Percentiles rank a stretch among this genome's conserved stretches.
These are phyloP conservation scores for Cyanocitta stelleri DNA, from an alignment of 2,113 vertebrate species.

Conservation along the genomic window DNA sequence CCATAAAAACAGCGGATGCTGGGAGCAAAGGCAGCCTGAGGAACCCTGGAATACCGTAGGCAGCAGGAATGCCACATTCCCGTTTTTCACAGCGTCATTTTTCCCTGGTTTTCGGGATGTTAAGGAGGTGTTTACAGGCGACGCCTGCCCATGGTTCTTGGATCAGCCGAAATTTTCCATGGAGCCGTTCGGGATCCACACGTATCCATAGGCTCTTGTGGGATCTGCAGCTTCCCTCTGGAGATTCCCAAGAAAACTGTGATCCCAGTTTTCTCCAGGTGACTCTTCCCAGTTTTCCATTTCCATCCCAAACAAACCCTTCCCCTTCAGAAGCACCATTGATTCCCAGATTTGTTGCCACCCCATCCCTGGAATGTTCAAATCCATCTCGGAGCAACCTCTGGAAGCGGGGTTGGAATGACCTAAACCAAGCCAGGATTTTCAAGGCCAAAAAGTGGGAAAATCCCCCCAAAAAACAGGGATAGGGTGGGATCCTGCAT, in stretches of 20 bases:
- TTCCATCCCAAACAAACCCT: not conserved
- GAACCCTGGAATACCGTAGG: not conserved
- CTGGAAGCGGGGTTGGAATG: not conserved
- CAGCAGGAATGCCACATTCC: not conserved
- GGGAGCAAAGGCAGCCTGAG: not conserved
- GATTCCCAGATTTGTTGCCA: not conserved
- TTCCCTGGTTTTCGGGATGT: not conserved
- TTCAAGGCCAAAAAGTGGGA: not conserved
- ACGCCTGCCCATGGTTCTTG: not conserved
- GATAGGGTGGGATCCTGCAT: not conserved
- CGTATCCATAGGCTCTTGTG: fast-evolving
- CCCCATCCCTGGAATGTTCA: not conserved
- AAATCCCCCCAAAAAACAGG: not conserved
- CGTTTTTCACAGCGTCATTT: not conserved
- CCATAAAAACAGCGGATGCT: not conserved
- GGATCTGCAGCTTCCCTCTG: not conserved
- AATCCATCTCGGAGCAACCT: not conserved
- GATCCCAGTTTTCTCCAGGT: not conserved
- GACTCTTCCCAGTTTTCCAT: not conserved
- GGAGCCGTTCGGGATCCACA: not conserved
- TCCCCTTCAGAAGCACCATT: fast-evolving
- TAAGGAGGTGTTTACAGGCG: not conserved
- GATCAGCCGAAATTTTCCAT: fast-evolving
- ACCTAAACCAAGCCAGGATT: not conserved
- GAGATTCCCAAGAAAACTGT: not conserved